Base-by-base conservation (phyloP, 2,888 invertebrate genomes). In the Tipula confusa region DNA sequence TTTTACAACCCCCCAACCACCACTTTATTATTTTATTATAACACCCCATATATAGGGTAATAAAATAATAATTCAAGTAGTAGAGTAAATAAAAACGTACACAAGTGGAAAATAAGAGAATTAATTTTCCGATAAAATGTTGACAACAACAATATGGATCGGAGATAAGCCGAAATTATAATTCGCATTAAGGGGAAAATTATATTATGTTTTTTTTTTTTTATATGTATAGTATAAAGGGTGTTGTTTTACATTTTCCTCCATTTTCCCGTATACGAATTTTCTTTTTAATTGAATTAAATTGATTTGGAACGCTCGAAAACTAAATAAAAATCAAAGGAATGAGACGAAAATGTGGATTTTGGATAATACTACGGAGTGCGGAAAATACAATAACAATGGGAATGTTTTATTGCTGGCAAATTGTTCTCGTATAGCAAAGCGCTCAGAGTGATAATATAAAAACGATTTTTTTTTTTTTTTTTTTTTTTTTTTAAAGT, bases 31-130 rank as follows among this genome's bases (percentile, higher is more conserved):
- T 64, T 24, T 64, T 64, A 64, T 64, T 64, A 64, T 64, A 24
- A 64, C 64, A 64, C 64, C 64, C 1, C 33, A 15, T n/a, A n/a
- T n/a, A n/a, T n/a, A 15, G 64, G 24, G 64, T 11, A 24, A 64
- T 43, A 64, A 64, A 64, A 64, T 64, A 64, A 64, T 64, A 64
- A 64, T 64, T 64, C 64, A 64, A 64, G 64, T 64, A 64, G 64
- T 64, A 64, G 64, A 64, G 43, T 64, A 64, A 64, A 64, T 64
- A 64, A 64, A n/a, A 64, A 64, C n/a, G 64, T 64, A 24, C 64
- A 64, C 64, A 64, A 64, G 64, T 64, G 64, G 64, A 64, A 64
- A 64, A 64, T 64, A 64, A 43, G 64, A 64, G 64, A 64, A 64
- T 64, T 64, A 64, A 64, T 64, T 64, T 64, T 64, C 64, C 64